Conservation (phyloP, 2,888 invertebrate genomes). For the Mactromeris polynyma region DNA sequence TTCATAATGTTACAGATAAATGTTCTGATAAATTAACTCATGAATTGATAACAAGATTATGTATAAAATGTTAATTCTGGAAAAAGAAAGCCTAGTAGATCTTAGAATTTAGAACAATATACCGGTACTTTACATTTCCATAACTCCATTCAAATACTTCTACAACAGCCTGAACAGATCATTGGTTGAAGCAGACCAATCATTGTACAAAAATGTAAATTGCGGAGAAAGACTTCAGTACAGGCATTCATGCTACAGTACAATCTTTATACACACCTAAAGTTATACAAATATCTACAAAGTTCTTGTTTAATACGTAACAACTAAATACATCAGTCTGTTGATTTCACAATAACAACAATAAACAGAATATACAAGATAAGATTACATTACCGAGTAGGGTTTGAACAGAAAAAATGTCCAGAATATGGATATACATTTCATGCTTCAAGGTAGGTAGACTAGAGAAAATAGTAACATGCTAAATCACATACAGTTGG, state of each 20-base stretch:
- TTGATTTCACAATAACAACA: background rate
- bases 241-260: background rate
- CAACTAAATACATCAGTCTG: background rate
- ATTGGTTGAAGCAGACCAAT: background rate
- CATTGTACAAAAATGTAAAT: background rate
- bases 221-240: background rate
- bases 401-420: background rate
- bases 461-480: too few species aligned
- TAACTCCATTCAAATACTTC: too few species aligned
- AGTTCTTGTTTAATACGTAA: background rate
- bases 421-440: too few species aligned
- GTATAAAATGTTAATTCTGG: too few species aligned
- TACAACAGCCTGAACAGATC: too few species aligned
- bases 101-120: too few species aligned
- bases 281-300: constrained; percentile 1
- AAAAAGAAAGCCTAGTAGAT: too few species aligned
- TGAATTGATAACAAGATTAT: too few species aligned
- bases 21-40: background rate
- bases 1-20: background rate
- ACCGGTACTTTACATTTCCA: too few species aligned
- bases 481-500: too few species aligned
- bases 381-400: background rate
- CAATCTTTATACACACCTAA: background rate
- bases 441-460: too few species aligned
- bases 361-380: constrained; percentile 14